Evolutionary conservation across 2,797 vertebrate species (phyloP).

Genomic region (Sebastes steindachneri): DNA sequence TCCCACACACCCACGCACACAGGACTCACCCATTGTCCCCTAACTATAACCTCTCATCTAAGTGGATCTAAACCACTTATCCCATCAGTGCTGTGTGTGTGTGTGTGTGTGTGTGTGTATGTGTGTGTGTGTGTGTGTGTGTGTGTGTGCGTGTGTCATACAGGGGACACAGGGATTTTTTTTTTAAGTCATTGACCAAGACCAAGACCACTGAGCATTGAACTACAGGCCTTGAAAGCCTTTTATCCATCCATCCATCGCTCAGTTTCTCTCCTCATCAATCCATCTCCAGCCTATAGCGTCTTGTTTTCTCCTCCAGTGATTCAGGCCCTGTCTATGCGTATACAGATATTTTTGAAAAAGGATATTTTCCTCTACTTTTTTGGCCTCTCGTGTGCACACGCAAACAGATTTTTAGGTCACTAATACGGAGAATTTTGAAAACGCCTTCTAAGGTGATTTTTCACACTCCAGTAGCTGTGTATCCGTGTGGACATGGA

Average conservation of each 20-base stretch:
- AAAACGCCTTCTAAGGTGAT: neutral
- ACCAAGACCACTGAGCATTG: conserved; percentile 54
- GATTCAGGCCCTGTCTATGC: conserved; percentile 7
- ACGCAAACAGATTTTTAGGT: neutral
- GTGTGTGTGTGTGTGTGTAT: neutral
- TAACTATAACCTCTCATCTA: conserved; percentile 53
- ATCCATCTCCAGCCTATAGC: conserved; percentile 48
- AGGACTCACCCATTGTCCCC: conserved; percentile 38
- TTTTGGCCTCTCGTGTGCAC: neutral
- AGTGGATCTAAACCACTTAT: conserved; percentile 67
- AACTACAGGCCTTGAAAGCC: conserved; percentile 48
- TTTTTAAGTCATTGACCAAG: conserved; percentile 42
- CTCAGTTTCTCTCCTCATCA: conserved; percentile 33
- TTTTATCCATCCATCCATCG: conserved; percentile 61
- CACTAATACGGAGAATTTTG: neutral
- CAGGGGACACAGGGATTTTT: neutral
- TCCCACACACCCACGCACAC: conserved; percentile 11
- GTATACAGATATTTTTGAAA: neutral
- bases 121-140: neutral
- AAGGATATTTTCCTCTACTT: neutral
- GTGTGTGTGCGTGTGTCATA: neutral
- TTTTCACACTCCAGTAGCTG: neutral
- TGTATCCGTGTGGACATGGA: neutral
- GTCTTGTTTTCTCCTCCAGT: conserved; percentile 67
- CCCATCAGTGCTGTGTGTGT: conserved; percentile 33